A percentile compares a stretch with the other conserved stretches of the same genome.
Evolutionary conservation across 2,888 invertebrate species (phyloP).

Genomic region (Oxyteleia sp.): DNA sequence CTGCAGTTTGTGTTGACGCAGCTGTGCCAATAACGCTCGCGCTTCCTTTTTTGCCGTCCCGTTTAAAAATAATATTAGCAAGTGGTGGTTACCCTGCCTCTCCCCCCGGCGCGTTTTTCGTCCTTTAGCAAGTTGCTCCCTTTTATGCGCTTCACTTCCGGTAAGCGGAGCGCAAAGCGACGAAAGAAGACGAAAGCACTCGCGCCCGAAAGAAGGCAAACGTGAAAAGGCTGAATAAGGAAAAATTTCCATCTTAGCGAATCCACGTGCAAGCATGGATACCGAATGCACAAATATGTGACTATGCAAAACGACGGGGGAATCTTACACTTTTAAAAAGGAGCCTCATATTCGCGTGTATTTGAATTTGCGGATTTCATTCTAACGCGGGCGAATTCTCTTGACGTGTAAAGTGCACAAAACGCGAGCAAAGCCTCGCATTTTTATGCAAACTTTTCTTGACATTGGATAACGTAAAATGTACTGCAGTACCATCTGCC

Average conservation of each 20-base stretch:
- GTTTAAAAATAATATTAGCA: no score
- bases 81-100: no score
- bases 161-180: constrained; percentile 56
- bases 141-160: constrained; percentile 60
- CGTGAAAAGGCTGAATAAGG: constrained; percentile 55
- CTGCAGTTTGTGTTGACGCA: no score
- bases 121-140: constrained; percentile 31
- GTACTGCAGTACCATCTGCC: constrained; percentile 60
- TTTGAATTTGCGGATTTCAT: constrained; percentile 67
- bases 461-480: constrained; percentile 63
- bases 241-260: constrained; percentile 54
- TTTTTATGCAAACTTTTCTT: constrained; percentile 71
- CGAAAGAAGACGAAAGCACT: constrained; percentile 56
- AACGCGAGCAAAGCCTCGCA: constrained; percentile 50
- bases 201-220: constrained; percentile 47
- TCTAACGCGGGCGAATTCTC: constrained; percentile 49
- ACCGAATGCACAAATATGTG: constrained; percentile 64
- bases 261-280: constrained; percentile 42
- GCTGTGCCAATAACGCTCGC: no score
- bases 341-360: constrained; percentile 54
- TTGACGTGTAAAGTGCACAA: constrained; percentile 68
- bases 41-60: no score
- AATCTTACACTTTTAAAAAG: constrained; percentile 64
- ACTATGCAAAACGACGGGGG: constrained; percentile 53
- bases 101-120: constrained; percentile 33